These are phyloP conservation scores for Drosophila koepferae DNA, from an alignment of 2,888 invertebrate species.

Conservation along the genomic window DNA sequence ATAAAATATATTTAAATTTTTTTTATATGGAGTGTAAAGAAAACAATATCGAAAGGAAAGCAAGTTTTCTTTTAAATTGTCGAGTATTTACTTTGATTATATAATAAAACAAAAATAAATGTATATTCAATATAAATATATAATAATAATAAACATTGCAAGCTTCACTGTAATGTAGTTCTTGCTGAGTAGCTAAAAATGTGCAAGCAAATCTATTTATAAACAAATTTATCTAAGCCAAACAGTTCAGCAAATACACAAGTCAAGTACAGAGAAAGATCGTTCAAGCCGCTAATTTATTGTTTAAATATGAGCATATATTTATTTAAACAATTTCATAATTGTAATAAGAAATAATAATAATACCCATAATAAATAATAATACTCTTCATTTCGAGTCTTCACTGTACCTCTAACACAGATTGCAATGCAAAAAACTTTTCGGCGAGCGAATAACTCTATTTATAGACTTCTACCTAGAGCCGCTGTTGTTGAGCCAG, in stretches of 20 bases:
- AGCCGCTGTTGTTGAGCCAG: constrained; percentile 32
- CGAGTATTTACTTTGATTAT: too few species aligned
- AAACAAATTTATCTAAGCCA: not conserved
- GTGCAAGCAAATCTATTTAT: not conserved
- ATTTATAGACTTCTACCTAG: constrained; percentile 24
- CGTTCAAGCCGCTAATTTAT: not conserved
- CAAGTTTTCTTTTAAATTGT: too few species aligned
- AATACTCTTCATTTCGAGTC: not conserved
- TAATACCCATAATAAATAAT: not conserved
- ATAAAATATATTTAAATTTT: too few species aligned
- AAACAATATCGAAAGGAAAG: too few species aligned
- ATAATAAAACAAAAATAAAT: too few species aligned
- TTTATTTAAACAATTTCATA: too few species aligned
- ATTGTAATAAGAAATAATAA: not conserved
- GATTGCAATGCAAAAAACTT: not conserved
- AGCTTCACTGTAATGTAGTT: too few species aligned
- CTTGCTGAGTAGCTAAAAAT: not conserved
- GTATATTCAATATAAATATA: too few species aligned
- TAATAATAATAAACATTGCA: too few species aligned
- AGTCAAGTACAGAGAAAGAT: not conserved
- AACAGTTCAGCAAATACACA: not conserved
- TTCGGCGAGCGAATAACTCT: constrained; percentile 6
- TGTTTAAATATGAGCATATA: not conserved
- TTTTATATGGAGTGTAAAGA: too few species aligned
- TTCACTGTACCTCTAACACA: not conserved